Percentiles rank a stretch among this genome's conserved stretches.
Evolutionary conservation across 2,113 vertebrate species (phyloP).

Genomic region (Muscicapa adusta): DNA sequence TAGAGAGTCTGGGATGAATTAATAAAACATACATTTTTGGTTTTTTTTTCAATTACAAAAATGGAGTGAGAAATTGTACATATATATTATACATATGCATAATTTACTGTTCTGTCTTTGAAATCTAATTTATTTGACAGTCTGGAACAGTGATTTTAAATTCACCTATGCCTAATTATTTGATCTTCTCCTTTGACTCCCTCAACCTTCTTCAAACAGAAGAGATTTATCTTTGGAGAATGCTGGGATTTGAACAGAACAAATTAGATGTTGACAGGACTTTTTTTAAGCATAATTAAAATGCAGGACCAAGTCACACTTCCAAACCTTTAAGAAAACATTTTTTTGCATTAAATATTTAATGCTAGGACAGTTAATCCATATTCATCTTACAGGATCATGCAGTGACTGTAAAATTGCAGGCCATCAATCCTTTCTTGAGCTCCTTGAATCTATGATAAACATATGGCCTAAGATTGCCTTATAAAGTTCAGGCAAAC

Average conservation of each 20-base stretch:
- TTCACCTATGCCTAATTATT: neutral
- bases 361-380: neutral
- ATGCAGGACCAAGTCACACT: neutral
- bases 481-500: neutral
- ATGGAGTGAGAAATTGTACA: neutral
- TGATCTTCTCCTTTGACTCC: neutral
- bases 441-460: neutral
- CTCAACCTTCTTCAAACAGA: conserved; percentile 12
- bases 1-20: neutral
- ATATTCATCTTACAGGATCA: neutral
- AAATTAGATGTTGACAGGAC: neutral
- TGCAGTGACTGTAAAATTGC: neutral
- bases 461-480: neutral
- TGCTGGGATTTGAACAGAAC: neutral
- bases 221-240: neutral
- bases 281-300: neutral
- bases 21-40: neutral
- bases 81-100: neutral
- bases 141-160: conserved; percentile 6
- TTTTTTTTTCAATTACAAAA: neutral
- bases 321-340: neutral
- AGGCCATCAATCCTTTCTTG: neutral
- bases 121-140: neutral
- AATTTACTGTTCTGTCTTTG: conserved; percentile 10
- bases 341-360: conserved; percentile 32